Evolutionary conservation across 2,888 invertebrate genomes (phyloP).

Genomic region (Schrankia costaestrigalis): DNA sequence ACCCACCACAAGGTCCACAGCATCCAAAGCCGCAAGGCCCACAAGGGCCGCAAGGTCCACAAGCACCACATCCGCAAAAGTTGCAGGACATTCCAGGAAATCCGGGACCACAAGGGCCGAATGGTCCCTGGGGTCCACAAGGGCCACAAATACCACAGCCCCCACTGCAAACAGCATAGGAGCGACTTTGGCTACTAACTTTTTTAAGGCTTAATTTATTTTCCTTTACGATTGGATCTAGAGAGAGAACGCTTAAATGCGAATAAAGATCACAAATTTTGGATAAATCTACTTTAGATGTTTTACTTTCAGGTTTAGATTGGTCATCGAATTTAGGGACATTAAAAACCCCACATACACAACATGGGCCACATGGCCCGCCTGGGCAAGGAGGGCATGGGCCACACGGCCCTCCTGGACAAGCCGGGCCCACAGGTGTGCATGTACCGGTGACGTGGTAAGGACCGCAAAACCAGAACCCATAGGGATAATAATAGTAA

Average conservation of each 20-base stretch:
- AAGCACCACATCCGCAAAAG: conserved; percentile 11
- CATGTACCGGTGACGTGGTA: conserved; percentile 53
- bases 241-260: neutral
- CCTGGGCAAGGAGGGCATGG: conserved; percentile 1
- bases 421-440: conserved; percentile 3
- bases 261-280: conserved; percentile 6
- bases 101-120: conserved; percentile 22
- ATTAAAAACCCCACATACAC: conserved; percentile 15
- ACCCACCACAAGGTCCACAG: conserved; percentile 32
- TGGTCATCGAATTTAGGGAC: neutral
- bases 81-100: conserved; percentile 1
- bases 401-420: conserved; percentile 4
- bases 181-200: conserved; percentile 22
- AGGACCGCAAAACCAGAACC: conserved; percentile 67
- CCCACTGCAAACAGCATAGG: neutral
- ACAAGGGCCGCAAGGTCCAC: conserved; percentile 18
- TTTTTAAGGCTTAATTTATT: neutral
- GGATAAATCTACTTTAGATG: neutral
- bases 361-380: conserved; percentile 18
- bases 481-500: conserved; percentile 68
- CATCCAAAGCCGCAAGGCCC: conserved; percentile 13
- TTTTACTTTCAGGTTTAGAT: neutral
- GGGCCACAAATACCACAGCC: conserved; percentile 17
- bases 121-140: conserved; percentile 21
- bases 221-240: neutral